Evolutionary conservation across 2,888 invertebrate genomes (phyloP), one percentile per base, ranked within the genome.

Genomic region (Protodeltote pygarga): DNA sequence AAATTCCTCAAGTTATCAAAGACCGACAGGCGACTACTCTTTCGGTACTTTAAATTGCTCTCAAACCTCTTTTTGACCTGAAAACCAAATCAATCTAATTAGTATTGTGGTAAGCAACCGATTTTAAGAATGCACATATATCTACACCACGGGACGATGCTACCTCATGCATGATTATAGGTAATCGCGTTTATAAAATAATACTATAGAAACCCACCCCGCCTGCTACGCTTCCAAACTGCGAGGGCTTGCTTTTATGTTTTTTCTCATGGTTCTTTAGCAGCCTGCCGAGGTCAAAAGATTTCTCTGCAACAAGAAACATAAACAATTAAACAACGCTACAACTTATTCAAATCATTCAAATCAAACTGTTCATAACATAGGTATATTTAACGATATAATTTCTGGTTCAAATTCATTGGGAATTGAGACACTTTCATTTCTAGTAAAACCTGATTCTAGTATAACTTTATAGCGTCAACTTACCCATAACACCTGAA

Each of bases 401-500:
- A 23, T 10, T 23, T 23, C 9, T 9, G 3, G n/a, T 23, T n/a
- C n/a, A 21, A 20, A 20, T 2, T 20, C 20, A 3, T 20, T 6
- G n/a, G 8, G 8, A 1, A 6, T 20, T 20, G 3, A n/a, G 1
- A 3, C 6, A 3, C 8, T 20, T n/a, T n/a, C n/a, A n/a, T n/a
- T n/a, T n/a, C n/a, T n/a, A n/a, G n/a, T n/a, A n/a, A n/a, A n/a
- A n/a, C n/a, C n/a, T n/a, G n/a, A n/a, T n/a, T n/a, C n/a, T n/a
- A n/a, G n/a, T n/a, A n/a, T n/a, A n/a, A n/a, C n/a, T n/a, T n/a
- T n/a, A 28, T 25, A 17, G 2, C 1, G 38, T 24, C 34, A 39
- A 70, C 79, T 74, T 73, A 86, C 86, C 87, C 86, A 86, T 85
- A 63, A 49, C 65, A 75, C 72, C 83, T 83, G 79, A 71, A 81